A percentile compares a stretch with the other conserved stretches of the same genome.
phyloP scores from a whole-genome alignment of 2,888 invertebrate species.

The Morinoia aosen region DNA sequence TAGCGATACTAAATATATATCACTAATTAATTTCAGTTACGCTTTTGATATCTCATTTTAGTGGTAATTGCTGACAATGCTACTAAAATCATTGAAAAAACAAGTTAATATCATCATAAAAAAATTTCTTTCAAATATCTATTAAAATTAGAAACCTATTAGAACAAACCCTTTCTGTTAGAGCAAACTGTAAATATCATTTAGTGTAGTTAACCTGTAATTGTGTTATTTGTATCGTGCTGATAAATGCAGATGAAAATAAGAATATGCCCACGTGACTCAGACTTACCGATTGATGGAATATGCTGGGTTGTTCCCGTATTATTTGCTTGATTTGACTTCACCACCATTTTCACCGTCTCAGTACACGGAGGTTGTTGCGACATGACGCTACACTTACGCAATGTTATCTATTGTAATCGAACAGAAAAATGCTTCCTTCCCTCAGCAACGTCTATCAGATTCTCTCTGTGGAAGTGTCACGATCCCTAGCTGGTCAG shows the following conservation, averaged over 20 bases:
- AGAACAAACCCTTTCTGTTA: neutral
- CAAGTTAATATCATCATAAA: neutral
- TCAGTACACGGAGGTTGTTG: conserved; percentile 49
- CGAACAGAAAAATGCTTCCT: conserved; percentile 2
- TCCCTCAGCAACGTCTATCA: neutral
- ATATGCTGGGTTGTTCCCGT: conserved; percentile 64
- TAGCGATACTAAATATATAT: neutral
- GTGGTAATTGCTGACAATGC: too few relatives aligned
- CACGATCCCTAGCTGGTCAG: conserved; percentile 25
- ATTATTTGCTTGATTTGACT: conserved; percentile 58
- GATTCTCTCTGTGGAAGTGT: conserved; percentile 6
- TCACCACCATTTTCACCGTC: conserved; percentile 65
- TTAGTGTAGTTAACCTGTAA: neutral
- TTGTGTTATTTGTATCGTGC: neutral
- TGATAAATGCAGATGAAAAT: neutral
- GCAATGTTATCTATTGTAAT: neutral
- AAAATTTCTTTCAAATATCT: neutral
- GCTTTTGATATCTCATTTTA: neutral
- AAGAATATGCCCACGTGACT: conserved; percentile 26
- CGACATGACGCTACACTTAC: conserved; percentile 12
- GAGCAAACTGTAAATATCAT: neutral
- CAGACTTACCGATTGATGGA: conserved; percentile 63
- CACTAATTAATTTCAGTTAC: neutral
- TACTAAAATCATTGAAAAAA: neutral
- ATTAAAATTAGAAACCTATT: neutral